Evolutionary conservation across 2,797 vertebrate species (phyloP), one percentile per base, ranked within the genome.

Genomic region (Sarcophilus harrisii): DNA sequence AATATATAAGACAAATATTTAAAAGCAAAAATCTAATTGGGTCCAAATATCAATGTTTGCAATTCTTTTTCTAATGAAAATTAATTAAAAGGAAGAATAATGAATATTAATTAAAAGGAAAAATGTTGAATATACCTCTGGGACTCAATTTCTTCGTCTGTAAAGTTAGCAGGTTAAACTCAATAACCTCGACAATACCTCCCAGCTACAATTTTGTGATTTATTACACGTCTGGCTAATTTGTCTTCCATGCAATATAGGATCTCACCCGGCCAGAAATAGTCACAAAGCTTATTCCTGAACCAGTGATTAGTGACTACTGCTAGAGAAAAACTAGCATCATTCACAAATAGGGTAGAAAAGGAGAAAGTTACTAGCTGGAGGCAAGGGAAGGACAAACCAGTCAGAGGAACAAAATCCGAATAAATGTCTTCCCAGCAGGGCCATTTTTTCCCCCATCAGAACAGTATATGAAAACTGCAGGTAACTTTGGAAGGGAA

Each of bases 271-370:
- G 24, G 38, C 9, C 24, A 27, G 73, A 87, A 49, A 49, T 49
- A 87, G 93, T 90, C 59, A 57, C 57, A 66, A 94, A 92, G 81
- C 59, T 24, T 62, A 54, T 73, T 90, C 32, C 81, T 8, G 66
- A 60, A 89, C 57, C 81, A 49, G 14, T 16, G 21, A 62, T 28
- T 49, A 45, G 21, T n/a, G 38, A 38, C 13, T 66, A 59, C 60
- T 81, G 5, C 21, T 73, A 10, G 92, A 90, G 3, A 96, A 89
- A 91, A 57, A 1, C 28, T 16, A 59, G 0, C 38, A 55, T 89
- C 60, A 52, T 45, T 87, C 49, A 92, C 45, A 95, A 32, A 38
- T 45, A 30, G 87, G 57, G 92, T 21, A 62, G 1, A 16, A 89
- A 10, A 28, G 1, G 12, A 90, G 38, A 57, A 32, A 60, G 11